Percentiles rank a stretch among this genome's conserved stretches.
These are phyloP conservation scores for Aphaenogaster rudis DNA, from an alignment of 1,140 invertebrate species.

Conservation along the genomic window DNA sequence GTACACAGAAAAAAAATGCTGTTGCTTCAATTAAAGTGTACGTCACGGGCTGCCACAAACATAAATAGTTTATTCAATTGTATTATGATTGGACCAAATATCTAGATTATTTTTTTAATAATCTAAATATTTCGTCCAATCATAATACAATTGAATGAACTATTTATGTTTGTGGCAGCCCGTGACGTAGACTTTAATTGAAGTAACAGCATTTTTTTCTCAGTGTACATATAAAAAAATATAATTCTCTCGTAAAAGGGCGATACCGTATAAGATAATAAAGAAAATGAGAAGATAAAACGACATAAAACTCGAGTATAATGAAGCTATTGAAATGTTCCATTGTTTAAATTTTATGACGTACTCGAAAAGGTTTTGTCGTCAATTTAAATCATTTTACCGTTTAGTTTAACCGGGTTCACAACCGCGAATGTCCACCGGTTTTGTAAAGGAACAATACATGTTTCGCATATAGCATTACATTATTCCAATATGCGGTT, in stretches of 20 bases:
- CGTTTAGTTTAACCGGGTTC: background rate
- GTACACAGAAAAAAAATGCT: background rate
- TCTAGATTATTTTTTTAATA: no score
- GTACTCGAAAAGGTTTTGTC: background rate
- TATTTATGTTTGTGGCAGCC: no score
- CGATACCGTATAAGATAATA: background rate
- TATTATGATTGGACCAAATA: no score
- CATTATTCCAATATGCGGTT: constrained; percentile 26
- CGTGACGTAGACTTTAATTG: no score
- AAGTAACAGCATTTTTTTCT: no score
- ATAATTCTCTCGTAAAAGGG: background rate
- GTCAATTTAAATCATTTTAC: constrained; percentile 11
- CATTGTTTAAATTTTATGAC: background rate
- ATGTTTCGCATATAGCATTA: constrained; percentile 1
- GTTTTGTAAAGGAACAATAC: background rate
- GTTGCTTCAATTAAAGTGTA: no score
- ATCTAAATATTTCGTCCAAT: no score
- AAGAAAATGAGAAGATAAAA: background rate
- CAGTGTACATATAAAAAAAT: background rate
- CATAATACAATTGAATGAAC: no score
- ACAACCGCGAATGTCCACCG: constrained; percentile 14
- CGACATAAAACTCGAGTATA: background rate
- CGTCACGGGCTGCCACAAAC: no score
- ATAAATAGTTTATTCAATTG: no score
- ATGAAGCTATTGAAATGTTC: background rate